These are phyloP conservation scores for Ophonus ardosiacus DNA, from an alignment of 2,888 invertebrate genomes.

Conservation along the genomic window DNA sequence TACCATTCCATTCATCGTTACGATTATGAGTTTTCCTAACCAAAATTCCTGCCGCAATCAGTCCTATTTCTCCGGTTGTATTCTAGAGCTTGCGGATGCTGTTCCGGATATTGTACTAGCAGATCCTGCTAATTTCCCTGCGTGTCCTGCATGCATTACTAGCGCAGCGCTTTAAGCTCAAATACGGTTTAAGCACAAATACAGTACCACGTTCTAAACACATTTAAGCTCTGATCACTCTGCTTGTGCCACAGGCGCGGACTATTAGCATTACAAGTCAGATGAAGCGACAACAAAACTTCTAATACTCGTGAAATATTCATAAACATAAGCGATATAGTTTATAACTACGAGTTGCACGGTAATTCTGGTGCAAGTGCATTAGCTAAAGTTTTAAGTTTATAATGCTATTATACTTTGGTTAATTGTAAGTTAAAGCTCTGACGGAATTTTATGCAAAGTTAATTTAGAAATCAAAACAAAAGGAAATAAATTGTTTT, in stretches of 20 bases:
- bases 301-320: neutral
- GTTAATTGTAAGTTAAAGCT: neutral
- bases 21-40: neutral
- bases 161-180: neutral
- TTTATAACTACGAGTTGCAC: neutral
- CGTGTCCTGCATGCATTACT: constrained; percentile 31
- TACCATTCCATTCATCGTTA: neutral
- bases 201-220: neutral
- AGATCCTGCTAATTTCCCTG: constrained; percentile 9
- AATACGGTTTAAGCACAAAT: constrained; percentile 3
- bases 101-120: neutral
- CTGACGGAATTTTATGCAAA: neutral
- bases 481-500: too few species aligned
- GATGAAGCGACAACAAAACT: neutral
- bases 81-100: neutral
- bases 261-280: neutral
- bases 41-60: neutral
- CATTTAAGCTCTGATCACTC: constrained; percentile 24
- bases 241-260: neutral
- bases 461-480: neutral
- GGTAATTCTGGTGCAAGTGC: neutral
- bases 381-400: neutral
- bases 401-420: neutral
- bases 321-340: neutral
- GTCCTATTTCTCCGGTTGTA: neutral